phyloP scores from a whole-genome alignment of 2,888 invertebrate species.

The Odontocolon sp. region DNA sequence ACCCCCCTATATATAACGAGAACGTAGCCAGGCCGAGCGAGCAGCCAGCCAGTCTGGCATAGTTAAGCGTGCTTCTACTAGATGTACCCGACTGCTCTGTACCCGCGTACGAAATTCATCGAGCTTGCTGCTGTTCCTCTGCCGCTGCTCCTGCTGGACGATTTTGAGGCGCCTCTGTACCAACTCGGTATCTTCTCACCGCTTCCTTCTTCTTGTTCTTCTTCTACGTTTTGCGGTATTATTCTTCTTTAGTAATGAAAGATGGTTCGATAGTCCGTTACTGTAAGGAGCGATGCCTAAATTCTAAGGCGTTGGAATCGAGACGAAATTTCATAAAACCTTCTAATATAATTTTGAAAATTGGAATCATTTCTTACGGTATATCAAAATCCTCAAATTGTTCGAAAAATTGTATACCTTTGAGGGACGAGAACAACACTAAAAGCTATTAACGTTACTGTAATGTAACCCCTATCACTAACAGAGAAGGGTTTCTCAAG shows the following conservation, averaged over 20 bases:
- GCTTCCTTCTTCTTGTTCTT: conserved; percentile 16
- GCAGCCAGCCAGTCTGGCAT: conserved; percentile 75
- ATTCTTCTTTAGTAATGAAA: too few relatives aligned
- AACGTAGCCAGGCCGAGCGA: conserved; percentile 61
- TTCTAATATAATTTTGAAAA: too few relatives aligned
- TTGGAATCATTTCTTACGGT: too few relatives aligned
- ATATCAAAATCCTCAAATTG: too few relatives aligned
- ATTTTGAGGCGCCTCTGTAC: conserved; percentile 33
- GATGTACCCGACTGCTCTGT: conserved; percentile 68
- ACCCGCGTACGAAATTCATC: conserved; percentile 71
- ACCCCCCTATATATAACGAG: conserved; percentile 63
- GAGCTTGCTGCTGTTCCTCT: conserved; percentile 47
- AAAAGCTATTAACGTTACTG: not conserved
- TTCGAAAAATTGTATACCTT: not conserved
- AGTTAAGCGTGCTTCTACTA: conserved; percentile 73
- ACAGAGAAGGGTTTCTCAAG: not conserved
- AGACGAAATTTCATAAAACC: too few relatives aligned
- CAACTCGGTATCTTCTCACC: conserved; percentile 7
- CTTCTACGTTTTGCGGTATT: conserved; percentile 23
- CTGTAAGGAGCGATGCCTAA: too few relatives aligned
- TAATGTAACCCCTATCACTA: not conserved
- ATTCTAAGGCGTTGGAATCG: too few relatives aligned
- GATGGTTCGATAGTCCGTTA: too few relatives aligned
- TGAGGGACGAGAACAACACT: not conserved
- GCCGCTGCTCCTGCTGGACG: conserved; percentile 37